These are phyloP conservation scores for Amorpha juglandis DNA, from an alignment of 2,888 invertebrate genomes.

Conservation along the genomic window DNA sequence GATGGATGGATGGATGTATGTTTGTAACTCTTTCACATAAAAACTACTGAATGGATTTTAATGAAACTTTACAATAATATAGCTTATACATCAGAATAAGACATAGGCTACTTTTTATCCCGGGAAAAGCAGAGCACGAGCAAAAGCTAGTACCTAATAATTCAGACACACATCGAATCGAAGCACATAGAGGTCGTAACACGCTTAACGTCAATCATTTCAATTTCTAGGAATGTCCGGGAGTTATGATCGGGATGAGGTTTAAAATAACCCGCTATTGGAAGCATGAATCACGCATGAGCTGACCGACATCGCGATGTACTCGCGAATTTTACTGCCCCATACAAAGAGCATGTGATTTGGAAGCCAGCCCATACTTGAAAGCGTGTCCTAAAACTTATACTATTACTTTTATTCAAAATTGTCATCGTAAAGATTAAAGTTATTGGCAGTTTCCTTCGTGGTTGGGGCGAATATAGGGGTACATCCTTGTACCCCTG, in stretches of 20 bases:
- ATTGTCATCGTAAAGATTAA: background rate
- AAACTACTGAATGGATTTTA: too few species aligned
- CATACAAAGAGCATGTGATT: constrained; percentile 3
- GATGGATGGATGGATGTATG: too few species aligned
- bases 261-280: constrained; percentile 50
- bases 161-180: background rate
- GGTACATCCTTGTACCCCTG: too few species aligned
- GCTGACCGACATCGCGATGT: constrained; percentile 26
- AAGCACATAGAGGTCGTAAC: background rate
- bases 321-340: constrained; percentile 16
- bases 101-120: too few species aligned
- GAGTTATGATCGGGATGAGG: constrained; percentile 46
- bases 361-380: constrained; percentile 19
- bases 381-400: background rate
- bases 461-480: too few species aligned
- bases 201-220: constrained; percentile 29
- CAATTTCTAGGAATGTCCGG: constrained; percentile 35
- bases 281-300: constrained; percentile 50
- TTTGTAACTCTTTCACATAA: too few species aligned
- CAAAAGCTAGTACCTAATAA: background rate
- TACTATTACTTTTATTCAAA: background rate
- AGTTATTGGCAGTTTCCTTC: too few species aligned
- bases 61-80: too few species aligned
- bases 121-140: too few species aligned
- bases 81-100: too few species aligned